phyloP scores from a whole-genome alignment of 2,113 vertebrate genomes.

The Rhadina sibilatrix region DNA sequence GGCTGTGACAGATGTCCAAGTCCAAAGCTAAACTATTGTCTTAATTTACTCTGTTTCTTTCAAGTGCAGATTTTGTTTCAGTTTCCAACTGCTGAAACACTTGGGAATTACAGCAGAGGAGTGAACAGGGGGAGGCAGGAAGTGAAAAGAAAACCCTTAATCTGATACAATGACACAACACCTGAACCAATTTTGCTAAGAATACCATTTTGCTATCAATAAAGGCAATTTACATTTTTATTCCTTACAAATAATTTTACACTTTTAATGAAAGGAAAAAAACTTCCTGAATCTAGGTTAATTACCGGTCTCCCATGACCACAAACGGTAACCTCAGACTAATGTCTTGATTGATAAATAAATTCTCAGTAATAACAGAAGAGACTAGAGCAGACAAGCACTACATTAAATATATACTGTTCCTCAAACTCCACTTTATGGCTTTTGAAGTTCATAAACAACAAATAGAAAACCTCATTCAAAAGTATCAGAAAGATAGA shows the following conservation, averaged over 20 bases:
- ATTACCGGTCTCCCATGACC: not conserved
- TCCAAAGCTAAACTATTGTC: not conserved
- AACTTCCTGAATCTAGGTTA: not conserved
- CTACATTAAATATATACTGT: not conserved
- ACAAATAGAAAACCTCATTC: not conserved
- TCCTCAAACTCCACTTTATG: not conserved
- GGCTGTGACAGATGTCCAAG: not conserved
- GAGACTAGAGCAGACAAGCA: not conserved
- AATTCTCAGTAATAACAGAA: not conserved
- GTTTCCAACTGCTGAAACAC: not conserved
- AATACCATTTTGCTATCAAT: not conserved
- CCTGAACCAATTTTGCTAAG: not conserved
- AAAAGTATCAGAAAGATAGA: not conserved
- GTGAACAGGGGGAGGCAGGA: not conserved
- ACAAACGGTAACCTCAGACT: not conserved
- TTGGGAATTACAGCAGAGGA: not conserved
- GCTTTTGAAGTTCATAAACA: not conserved
- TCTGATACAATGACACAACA: not conserved
- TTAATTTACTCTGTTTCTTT: not conserved
- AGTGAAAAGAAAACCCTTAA: not conserved
- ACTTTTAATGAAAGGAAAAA: not conserved
- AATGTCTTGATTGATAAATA: not conserved
- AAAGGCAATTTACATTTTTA: not conserved
- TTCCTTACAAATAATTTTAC: not conserved
- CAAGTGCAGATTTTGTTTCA: not conserved